A percentile compares a stretch with the other conserved stretches of the same genome.
phyloP scores from a whole-genome alignment of 2,888 invertebrate genomes.

The Zootermopsis nevadensis region DNA sequence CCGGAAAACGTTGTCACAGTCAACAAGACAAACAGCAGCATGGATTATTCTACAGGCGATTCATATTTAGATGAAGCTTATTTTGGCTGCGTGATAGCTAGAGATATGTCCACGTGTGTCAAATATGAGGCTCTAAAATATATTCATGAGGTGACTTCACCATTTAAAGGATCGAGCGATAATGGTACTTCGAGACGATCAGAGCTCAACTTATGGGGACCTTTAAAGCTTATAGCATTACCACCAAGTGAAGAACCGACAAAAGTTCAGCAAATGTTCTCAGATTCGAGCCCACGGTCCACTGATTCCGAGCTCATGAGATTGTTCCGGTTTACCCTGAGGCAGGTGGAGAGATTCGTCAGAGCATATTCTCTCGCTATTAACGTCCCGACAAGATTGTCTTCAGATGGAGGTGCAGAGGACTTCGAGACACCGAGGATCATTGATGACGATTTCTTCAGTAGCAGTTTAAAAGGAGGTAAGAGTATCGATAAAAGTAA shows the following conservation, averaged over 20 bases:
- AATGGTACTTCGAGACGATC: not conserved
- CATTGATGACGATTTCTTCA: constrained; percentile 21
- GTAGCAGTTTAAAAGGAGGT: not conserved
- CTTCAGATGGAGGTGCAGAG: not conserved
- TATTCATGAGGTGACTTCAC: not conserved
- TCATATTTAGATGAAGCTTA: not conserved
- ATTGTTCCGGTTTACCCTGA: not conserved
- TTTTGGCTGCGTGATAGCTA: not conserved
- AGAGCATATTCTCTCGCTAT: not conserved
- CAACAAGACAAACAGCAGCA: not conserved
- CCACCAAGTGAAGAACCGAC: not conserved
- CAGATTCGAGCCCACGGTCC: not conserved
- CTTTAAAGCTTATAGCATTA: not conserved
- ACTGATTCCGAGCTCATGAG: not conserved
- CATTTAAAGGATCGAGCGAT: not conserved
- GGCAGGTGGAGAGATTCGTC: constrained; percentile 3
- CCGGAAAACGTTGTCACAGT: not conserved
- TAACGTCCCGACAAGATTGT: not conserved
- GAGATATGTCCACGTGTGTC: not conserved
- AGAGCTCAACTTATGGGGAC: not conserved
- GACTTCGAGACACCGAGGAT: not conserved
- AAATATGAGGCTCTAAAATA: constrained; percentile 7
- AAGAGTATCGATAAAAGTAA: not conserved
- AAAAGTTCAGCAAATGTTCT: not conserved
- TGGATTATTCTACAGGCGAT: not conserved